Conservation (phyloP, 2,888 invertebrate species). For the Ochropleura leucogaster region DNA sequence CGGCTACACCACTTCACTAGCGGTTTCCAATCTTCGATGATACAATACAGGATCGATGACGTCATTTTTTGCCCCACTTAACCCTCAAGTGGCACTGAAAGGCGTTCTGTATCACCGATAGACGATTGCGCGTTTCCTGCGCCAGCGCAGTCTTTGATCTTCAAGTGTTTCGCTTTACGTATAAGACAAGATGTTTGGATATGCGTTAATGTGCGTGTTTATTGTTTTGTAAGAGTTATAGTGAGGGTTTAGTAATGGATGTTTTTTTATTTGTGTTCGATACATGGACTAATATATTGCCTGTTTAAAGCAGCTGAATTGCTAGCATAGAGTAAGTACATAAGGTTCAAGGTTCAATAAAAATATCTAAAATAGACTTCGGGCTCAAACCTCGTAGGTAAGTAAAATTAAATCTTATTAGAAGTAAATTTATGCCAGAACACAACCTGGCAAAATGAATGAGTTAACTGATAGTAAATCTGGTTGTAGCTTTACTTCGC, state of each 20-base stretch:
- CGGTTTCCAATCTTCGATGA: slow-evolving; percentile 35
- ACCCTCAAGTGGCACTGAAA: slow-evolving; percentile 62
- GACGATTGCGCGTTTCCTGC: slow-evolving; percentile 60
- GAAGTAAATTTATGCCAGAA: background rate
- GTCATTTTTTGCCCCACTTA: slow-evolving; percentile 60
- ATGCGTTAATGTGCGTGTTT: slow-evolving; percentile 53
- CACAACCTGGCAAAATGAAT: too few species aligned
- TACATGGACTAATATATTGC: slow-evolving; percentile 12
- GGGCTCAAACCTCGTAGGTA: background rate
- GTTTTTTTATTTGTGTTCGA: slow-evolving; percentile 19
- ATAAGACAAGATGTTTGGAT: slow-evolving; percentile 52
- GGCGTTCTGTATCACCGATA: slow-evolving; percentile 61
- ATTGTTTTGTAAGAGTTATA: slow-evolving; percentile 45
- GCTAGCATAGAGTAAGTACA: background rate
- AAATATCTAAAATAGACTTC: background rate
- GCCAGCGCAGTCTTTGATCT: slow-evolving; percentile 62
- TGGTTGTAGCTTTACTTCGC: background rate
- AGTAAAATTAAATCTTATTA: background rate
- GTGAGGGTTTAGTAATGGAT: slow-evolving; percentile 17
- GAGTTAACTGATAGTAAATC: background rate
- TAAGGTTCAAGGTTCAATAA: background rate
- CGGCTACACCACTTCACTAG: slow-evolving; percentile 2
- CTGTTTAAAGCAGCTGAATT: background rate
- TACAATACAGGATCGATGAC: slow-evolving; percentile 58
- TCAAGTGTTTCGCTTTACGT: slow-evolving; percentile 63